These are phyloP conservation scores for Pomatostomus ruficeps DNA, from an alignment of 2,113 vertebrate genomes.

Conservation along the genomic window DNA sequence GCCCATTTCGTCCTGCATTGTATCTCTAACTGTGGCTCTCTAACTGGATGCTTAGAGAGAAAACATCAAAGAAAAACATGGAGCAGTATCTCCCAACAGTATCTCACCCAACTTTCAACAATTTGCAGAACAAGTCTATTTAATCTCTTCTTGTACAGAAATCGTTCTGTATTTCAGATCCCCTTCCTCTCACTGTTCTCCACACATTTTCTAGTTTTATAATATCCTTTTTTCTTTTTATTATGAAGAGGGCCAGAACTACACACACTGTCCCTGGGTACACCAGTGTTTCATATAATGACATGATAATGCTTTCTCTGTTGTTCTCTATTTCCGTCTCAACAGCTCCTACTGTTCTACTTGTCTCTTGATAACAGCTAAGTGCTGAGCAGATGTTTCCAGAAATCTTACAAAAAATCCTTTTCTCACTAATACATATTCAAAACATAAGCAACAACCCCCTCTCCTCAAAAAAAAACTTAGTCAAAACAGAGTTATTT, in stretches of 20 bases:
- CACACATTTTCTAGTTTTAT: background rate
- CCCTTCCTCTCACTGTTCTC: background rate
- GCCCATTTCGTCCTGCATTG: background rate
- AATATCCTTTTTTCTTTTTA: background rate
- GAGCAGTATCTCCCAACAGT: background rate
- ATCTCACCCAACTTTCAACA: background rate
- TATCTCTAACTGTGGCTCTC: background rate
- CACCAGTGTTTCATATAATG: background rate
- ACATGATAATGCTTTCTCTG: background rate
- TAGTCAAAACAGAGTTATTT: background rate
- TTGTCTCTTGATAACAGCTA: background rate
- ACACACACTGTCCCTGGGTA: background rate
- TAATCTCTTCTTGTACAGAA: background rate
- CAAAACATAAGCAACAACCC: background rate
- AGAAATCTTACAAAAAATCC: background rate
- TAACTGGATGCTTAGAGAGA: background rate
- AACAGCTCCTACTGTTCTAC: background rate
- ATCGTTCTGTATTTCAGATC: background rate
- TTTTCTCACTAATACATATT: background rate
- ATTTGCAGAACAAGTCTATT: background rate
- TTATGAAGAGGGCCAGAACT: background rate
- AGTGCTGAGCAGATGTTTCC: background rate
- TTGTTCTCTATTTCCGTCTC: background rate
- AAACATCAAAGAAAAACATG: background rate
- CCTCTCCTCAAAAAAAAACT: accelerated